These are phyloP conservation scores for Nothobranchius kuhntae DNA, from an alignment of 2,113 vertebrate genomes.

Conservation along the genomic window DNA sequence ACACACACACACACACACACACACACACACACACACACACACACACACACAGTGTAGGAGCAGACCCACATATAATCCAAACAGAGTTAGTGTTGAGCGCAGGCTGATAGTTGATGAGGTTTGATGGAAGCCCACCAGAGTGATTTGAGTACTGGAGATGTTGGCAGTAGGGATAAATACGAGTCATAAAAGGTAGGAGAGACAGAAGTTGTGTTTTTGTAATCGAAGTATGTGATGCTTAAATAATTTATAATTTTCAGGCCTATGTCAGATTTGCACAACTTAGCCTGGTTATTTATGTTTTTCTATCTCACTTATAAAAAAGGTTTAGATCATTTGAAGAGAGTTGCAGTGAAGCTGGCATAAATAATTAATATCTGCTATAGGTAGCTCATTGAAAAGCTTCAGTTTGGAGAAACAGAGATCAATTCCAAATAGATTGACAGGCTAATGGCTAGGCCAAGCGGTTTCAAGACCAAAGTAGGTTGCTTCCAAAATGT, in stretches of 20 bases:
- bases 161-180: neutral
- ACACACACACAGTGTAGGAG: neutral
- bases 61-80: neutral
- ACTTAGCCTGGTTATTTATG: conserved; percentile 13
- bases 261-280: neutral
- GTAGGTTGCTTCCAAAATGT: no score
- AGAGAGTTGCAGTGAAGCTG: no score
- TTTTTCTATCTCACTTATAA: neutral
- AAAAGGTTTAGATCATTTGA: no score
- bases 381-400: neutral
- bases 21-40: no score
- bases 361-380: no score
- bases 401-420: neutral
- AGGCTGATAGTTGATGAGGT: neutral
- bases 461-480: neutral
- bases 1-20: no score
- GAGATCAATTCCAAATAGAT: neutral
- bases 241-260: conserved; percentile 2
- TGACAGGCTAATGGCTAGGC: neutral
- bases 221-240: neutral
- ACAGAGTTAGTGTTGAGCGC: neutral
- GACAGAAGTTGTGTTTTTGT: neutral
- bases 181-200: neutral
- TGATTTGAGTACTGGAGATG: conserved; percentile 4
- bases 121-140: conserved; percentile 4